Base-by-base conservation (phyloP, 2,888 invertebrate genomes). In the Onthophagus sagittarius region DNA sequence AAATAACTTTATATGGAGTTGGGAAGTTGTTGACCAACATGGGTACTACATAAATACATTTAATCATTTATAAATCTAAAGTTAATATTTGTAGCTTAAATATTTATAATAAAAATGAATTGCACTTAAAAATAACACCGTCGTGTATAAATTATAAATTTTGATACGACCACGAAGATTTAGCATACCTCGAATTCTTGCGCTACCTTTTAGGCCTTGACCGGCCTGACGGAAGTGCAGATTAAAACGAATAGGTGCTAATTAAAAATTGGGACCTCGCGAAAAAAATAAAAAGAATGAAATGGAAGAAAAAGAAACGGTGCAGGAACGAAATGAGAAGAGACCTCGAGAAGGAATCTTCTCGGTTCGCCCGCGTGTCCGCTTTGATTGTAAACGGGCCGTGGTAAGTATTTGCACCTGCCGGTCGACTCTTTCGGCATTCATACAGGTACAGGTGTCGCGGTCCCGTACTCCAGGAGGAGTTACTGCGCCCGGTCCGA, bases 401-500 rank as follows among this genome's bases (percentile, higher is more conserved):
- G 67, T 67, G 32, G 23, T 23, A 23, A 67, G 67, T 67, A 67
- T 67, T 67, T 67, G 67, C 67, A 67, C 67, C 67, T 67, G 67
- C 67, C 32, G 67, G 67, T 23, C 7, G 67, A 2, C 67, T 32
- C 67, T 23, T 32, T 67, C 31, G 11, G 67, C 78, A 78, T 79
- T 78, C 78, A 79, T 78, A 78, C 78, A 76, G 78, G 78, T 79
- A 78, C 79, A 79, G 79, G 79, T 79, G 79, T 77, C 76, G 67
- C 67, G 67, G 67, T n/a, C 67, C 67, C 67, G 67, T 67, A 32
- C 31, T 32, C 67, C 67, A 67, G 67, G 32, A 67, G 67, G 32
- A 67, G 67, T 67, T 67, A 67, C 32, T 67, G 31, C 67, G 32
- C 67, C 11, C 23, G n/a, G 32, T 31, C 32, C 31, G 67, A 67